Base-by-base conservation (phyloP, 2,797 vertebrate genomes). In the Microctenopoma lineatum region DNA sequence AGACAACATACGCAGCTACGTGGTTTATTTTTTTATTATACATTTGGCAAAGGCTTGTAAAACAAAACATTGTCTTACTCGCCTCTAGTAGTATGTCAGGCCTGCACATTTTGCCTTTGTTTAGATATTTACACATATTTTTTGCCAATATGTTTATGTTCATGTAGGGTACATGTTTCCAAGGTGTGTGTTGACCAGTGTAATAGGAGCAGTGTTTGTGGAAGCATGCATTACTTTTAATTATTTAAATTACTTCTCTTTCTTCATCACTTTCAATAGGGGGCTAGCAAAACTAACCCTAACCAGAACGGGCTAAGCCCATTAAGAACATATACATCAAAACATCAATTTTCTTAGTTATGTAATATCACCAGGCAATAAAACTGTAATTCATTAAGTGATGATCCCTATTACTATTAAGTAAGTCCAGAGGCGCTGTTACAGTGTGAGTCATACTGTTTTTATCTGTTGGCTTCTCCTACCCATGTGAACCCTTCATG, bases 181-280 rank as follows among this genome's bases (percentile, higher is more conserved):
- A 50, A 48, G 2, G 8, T 55, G 12, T 51, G 18, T 8, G 4
- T 53, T 6, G 46, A 51, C 15, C n/a, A 57, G 1, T 14, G 15
- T n/a, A 25, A 36, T 34, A 71, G 46, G 27, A 21, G 47, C 59
- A 38, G 36, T 13, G 2, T 57, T 21, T 56, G 2, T 60, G 4
- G 27, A 64, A 50, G 45, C 4, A 47, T 9, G 27, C 16, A 29
- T n/a, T 29, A 7, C n/a, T 48, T 73, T 46, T 62, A 16, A 44
- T 32, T 42, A 5, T 55, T 62, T 36, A 29, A 14, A 52, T 44
- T 38, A 15, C 7, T 75, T 53, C 63, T 78, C 64, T 76, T 56
- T 75, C 42, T 73, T 70, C 50, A 56, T 70, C 51, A 56, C 58
- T 62, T 72, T 81, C 88, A 69, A 86, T 85, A 84, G 32, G 47